Conservation (phyloP, 2,113 vertebrate genomes). For the Dendrocopos noguchii region DNA sequence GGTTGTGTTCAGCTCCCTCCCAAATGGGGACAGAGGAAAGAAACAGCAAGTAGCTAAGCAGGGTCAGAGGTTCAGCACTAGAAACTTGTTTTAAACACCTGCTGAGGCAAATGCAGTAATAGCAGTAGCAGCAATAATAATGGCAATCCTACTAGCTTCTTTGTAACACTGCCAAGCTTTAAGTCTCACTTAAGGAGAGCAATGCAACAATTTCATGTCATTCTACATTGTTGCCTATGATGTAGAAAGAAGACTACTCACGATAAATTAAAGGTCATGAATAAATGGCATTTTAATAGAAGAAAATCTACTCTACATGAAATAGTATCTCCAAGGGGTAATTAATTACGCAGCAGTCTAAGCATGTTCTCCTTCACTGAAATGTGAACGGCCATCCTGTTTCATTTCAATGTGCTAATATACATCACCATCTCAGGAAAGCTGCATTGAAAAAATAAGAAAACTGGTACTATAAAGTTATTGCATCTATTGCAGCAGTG, state of each 20-base stretch:
- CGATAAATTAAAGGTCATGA: conserved; percentile 27
- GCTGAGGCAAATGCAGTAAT: background rate
- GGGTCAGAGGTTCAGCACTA: background rate
- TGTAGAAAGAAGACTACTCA: background rate
- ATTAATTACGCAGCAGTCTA: conserved; percentile 42
- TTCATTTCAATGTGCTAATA: background rate
- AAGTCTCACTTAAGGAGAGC: conserved; percentile 18
- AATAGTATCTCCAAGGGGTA: conserved; percentile 1
- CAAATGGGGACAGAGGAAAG: background rate
- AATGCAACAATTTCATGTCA: background rate
- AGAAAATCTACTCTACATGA: background rate
- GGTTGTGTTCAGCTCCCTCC: background rate
- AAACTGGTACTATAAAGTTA: background rate
- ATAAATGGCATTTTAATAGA: conserved; percentile 29
- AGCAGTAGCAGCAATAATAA: background rate
- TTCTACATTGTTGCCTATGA: background rate
- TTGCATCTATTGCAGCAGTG: background rate
- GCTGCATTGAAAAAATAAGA: background rate
- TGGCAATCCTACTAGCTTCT: background rate
- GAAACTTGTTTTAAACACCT: background rate
- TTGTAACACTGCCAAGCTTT: background rate
- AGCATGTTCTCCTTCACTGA: background rate
- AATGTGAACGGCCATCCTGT: background rate
- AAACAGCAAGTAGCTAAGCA: background rate
- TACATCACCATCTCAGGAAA: background rate